Percentiles rank a stretch among this genome's conserved stretches.
These are phyloP conservation scores for Platyura marginata DNA, from an alignment of 1,140 invertebrate genomes.

Conservation along the genomic window DNA sequence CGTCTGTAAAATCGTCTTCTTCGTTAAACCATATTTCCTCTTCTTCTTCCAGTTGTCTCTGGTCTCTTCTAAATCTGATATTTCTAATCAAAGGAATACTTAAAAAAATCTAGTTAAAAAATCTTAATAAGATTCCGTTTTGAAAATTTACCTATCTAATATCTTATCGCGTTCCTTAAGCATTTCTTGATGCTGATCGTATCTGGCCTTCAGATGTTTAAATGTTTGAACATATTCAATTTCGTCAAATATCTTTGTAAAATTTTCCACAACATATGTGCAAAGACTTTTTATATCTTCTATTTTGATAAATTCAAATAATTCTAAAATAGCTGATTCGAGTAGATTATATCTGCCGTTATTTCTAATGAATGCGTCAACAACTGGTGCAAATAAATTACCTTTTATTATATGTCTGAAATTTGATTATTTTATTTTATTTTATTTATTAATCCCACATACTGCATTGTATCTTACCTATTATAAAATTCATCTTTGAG, in stretches of 20 bases:
- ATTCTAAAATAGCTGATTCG: constrained; percentile 96
- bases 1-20: constrained; percentile 87
- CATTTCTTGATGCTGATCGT: constrained; percentile 89
- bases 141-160: constrained; percentile 39
- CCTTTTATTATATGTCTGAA: constrained; percentile 82
- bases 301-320: constrained; percentile 97
- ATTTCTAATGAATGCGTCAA: constrained; percentile 91
- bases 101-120: too few relatives aligned
- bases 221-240: constrained; percentile 97
- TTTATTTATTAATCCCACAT: too few relatives aligned
- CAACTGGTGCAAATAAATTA: constrained; percentile 86
- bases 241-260: constrained; percentile 79
- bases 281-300: constrained; percentile 94
- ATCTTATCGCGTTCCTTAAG: constrained; percentile 64
- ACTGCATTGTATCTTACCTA: too few relatives aligned
- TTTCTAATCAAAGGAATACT: constrained; percentile 53
- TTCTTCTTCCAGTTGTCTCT: constrained; percentile 84
- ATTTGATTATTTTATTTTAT: too few relatives aligned
- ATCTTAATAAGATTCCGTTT: too few relatives aligned
- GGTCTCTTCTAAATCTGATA: constrained; percentile 73
- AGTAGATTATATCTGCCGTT: constrained; percentile 95
- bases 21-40: constrained; percentile 99
- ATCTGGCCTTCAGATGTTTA: constrained; percentile 73
- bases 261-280: constrained; percentile 87
- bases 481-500: constrained; percentile 99